Conservation (phyloP, 2,888 invertebrate genomes). For the Agrochola circellaris region DNA sequence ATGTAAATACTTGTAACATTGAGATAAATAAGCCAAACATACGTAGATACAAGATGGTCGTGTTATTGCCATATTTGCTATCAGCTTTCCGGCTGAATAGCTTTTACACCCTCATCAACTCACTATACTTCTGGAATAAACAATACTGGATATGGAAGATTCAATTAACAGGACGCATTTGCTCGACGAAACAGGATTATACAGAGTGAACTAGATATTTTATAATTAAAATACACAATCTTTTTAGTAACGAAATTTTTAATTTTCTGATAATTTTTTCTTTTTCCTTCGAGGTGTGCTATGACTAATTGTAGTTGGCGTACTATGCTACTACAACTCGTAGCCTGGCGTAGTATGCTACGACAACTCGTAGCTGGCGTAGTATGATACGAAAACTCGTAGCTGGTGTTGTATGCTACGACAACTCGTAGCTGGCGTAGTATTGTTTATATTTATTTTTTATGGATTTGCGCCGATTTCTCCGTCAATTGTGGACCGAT, state of each 20-base stretch:
- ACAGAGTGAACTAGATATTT: too few relatives aligned
- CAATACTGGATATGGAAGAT: constrained; percentile 41
- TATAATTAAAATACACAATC: neutral
- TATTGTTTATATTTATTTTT: too few relatives aligned
- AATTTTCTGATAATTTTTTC: neutral
- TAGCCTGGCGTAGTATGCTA: neutral
- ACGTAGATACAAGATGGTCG: constrained; percentile 58
- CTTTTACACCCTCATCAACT: constrained; percentile 75
- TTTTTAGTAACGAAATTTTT: neutral
- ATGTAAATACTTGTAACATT: constrained; percentile 36
- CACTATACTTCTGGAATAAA: constrained; percentile 43
- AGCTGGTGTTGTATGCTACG: neutral
- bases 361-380: neutral
- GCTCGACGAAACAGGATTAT: too few relatives aligned
- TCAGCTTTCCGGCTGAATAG: constrained; percentile 75
- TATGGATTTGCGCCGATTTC: too few relatives aligned
- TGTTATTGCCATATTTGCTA: constrained; percentile 76
- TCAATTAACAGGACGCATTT: constrained; percentile 11
- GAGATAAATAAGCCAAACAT: constrained; percentile 52
- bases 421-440: neutral
- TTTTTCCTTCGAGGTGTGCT: neutral
- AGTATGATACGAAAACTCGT: neutral
- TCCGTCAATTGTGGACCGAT: too few relatives aligned
- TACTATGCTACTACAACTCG: neutral
- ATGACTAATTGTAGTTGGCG: too few relatives aligned